Evolutionary conservation across 1,140 invertebrate species (phyloP).

Genomic region (Camponotus vicinus): DNA sequence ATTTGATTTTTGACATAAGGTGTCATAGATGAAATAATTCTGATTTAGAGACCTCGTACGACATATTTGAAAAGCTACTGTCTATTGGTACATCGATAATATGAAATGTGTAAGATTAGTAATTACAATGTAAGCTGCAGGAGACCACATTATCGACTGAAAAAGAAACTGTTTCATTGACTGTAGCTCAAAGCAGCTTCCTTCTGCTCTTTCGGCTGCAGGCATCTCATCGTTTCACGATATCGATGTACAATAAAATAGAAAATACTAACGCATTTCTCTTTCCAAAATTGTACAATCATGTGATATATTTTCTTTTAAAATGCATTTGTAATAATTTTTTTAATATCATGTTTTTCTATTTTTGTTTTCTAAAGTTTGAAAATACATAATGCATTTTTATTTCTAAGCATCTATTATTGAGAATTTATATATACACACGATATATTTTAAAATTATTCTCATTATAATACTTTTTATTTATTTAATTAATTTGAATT

Average conservation of each 20-base stretch:
- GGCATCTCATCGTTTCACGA: neutral
- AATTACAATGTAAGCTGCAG: neutral
- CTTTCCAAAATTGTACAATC: neutral
- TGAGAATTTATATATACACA: neutral
- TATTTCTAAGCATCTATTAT: neutral
- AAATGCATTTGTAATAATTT: neutral
- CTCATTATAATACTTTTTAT: neutral
- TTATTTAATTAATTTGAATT: neutral
- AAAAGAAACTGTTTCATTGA: constrained; percentile 3
- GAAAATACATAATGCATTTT: neutral
- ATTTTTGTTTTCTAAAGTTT: too few species aligned
- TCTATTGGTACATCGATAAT: neutral
- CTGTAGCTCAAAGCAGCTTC: neutral
- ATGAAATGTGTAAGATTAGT: neutral
- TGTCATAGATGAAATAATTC: neutral
- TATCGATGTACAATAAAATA: constrained; percentile 18
- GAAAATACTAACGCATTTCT: constrained; percentile 1
- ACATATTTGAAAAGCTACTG: neutral
- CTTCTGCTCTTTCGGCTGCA: neutral
- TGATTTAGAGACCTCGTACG: constrained; percentile 29
- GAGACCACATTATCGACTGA: constrained; percentile 11
- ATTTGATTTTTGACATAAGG: neutral
- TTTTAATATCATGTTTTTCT: too few species aligned
- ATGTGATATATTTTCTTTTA: neutral
- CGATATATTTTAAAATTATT: neutral